A percentile compares a stretch with the other conserved stretches of the same genome.
Evolutionary conservation across 2,888 invertebrate species (phyloP).

Genomic region (Melanchra persicariae): DNA sequence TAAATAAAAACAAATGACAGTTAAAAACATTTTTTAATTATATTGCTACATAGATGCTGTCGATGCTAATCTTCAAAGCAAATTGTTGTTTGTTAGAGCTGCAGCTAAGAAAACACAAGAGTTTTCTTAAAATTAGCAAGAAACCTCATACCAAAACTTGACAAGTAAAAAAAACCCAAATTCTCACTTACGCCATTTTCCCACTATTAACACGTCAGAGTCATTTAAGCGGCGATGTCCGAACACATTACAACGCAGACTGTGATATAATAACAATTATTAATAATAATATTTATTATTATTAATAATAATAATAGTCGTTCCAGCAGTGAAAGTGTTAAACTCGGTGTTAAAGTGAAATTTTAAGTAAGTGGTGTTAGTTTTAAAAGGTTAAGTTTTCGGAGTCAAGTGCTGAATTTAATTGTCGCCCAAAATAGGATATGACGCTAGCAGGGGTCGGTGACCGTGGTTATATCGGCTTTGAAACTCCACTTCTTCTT

Average conservation of each 20-base stretch:
- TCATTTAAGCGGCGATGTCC: constrained; percentile 51
- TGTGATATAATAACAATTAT: constrained; percentile 51
- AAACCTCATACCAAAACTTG: neutral
- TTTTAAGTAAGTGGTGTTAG: constrained; percentile 25
- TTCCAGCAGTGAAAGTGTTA: constrained; percentile 48
- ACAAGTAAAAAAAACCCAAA: constrained; percentile 3
- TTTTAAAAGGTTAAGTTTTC: neutral
- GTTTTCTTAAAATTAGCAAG: too few species aligned
- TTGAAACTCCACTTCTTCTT: neutral
- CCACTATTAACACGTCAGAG: neutral
- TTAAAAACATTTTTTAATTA: too few species aligned
- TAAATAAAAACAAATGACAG: too few species aligned
- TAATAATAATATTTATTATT: constrained; percentile 51
- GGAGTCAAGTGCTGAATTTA: neutral
- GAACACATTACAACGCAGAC: constrained; percentile 34
- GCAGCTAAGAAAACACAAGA: too few species aligned
- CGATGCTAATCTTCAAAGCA: too few species aligned
- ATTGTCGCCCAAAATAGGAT: constrained; percentile 9
- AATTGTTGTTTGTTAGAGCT: too few species aligned
- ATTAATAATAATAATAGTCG: constrained; percentile 47
- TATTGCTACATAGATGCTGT: too few species aligned
- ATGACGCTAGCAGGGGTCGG: constrained; percentile 20
- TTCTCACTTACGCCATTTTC: constrained; percentile 35
- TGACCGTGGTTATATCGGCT: constrained; percentile 19
- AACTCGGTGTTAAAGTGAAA: constrained; percentile 35